Evolutionary conservation across 2,113 vertebrate genomes (phyloP).

Genomic region (Agapornis roseicollis): DNA sequence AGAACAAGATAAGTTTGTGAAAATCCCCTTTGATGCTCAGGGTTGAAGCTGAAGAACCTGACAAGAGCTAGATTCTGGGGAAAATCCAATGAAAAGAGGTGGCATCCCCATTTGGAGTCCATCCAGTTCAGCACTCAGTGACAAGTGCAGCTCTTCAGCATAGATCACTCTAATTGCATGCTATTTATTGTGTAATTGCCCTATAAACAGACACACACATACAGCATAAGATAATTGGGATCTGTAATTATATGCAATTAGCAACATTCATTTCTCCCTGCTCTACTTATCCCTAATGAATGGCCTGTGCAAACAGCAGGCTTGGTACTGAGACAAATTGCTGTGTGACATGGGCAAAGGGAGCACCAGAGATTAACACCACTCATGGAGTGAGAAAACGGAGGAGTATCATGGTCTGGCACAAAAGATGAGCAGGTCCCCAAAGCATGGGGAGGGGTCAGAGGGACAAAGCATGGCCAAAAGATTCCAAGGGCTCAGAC

Average conservation of each 20-base stretch:
- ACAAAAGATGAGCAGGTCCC: background rate
- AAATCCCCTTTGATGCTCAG: background rate
- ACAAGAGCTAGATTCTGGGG: background rate
- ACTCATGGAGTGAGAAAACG: background rate
- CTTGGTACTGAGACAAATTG: conserved; percentile 8
- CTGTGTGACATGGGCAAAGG: background rate
- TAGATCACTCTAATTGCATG: conserved; percentile 55
- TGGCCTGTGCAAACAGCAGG: conserved; percentile 46
- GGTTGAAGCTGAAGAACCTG: background rate
- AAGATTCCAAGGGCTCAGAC: background rate
- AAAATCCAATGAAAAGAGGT: background rate
- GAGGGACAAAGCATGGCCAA: background rate
- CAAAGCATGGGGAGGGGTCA: too few species aligned
- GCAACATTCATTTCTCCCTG: conserved; percentile 54
- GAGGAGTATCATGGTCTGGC: background rate
- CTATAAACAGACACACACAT: conserved; percentile 64
- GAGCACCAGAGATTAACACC: background rate
- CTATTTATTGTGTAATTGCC: conserved; percentile 59
- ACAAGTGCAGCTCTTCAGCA: conserved; percentile 24
- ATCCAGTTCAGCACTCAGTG: background rate
- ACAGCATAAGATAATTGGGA: conserved; percentile 44
- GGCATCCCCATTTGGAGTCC: conserved; percentile 11
- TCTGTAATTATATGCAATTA: conserved; percentile 65
- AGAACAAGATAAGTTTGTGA: background rate
- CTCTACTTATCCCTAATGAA: conserved; percentile 63